Evolutionary conservation across 2,888 invertebrate genomes (phyloP), one percentile per base, ranked within the genome.

Genomic region (Alitta virens): DNA sequence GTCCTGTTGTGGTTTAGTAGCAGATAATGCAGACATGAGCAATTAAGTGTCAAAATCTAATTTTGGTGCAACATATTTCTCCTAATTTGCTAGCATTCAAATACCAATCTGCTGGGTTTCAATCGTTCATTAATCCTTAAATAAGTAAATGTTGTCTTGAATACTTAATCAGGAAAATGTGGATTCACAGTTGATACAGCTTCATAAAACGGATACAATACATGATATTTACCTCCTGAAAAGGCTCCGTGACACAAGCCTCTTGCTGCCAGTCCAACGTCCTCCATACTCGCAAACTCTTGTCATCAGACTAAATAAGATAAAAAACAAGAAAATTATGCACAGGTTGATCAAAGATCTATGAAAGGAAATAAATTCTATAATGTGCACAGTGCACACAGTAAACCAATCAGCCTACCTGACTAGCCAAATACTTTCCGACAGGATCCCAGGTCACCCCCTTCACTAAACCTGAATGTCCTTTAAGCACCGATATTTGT

Each of bases 361-460:
- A 33, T 33, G 33, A 12, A 5, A 33, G 33, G 5, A 5, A 33
- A 5, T 33, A 33, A 49, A 49, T 9, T 16, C 7, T 49, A 23
- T 49, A 3, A 21, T 49, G 7, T 3, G 18, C 3, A 49, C 16
- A 16, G 42, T 40, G 12, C 42, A 40, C 42, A 40, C 16, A 14
- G 18, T 49, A 33, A 12, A 33, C 12, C 5, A 33, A 12, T 33
- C 12, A 12, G 7, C 33, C 33, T 73, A 80, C 80, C 74, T 98
- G 97, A 40, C 95, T 93, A 0, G 98, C 96, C 63, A 99, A 83
- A 80, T 94, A 98, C 83, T 95, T 95, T 0, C 98, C 98, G 52
- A 95, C 91, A 1, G 99, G 99, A 84, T 99, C 99, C 97, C 98
- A 99, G 2, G 95, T 90, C 0, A 99, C 91, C 7, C 99, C 99